phyloP scores from a whole-genome alignment of 2,888 invertebrate genomes.

The Darwinula stevensoni region DNA sequence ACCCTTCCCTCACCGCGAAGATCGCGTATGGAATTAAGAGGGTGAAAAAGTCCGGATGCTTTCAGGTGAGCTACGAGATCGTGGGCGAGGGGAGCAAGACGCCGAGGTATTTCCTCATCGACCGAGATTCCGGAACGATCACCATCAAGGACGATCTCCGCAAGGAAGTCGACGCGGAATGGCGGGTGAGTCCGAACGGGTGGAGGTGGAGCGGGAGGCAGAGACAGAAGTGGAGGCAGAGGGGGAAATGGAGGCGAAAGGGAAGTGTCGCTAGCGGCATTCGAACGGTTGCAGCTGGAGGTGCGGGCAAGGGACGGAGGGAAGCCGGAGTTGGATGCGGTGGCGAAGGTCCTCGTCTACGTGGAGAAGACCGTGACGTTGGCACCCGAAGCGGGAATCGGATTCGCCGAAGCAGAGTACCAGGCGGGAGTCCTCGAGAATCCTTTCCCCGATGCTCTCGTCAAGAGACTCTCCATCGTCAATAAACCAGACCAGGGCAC shows the following conservation, averaged over 20 bases:
- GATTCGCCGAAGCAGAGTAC: constrained; percentile 62
- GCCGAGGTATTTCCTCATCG: constrained; percentile 55
- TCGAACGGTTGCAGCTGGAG: too few species aligned
- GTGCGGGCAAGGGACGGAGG: constrained; percentile 60
- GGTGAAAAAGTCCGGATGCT: too few species aligned
- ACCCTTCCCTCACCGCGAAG: too few species aligned
- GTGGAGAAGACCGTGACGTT: constrained; percentile 37
- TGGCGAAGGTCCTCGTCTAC: constrained; percentile 43
- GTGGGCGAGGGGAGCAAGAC: constrained; percentile 54
- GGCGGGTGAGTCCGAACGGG: constrained; percentile 35
- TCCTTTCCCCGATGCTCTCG: constrained; percentile 28
- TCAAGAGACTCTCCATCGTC: constrained; percentile 38
- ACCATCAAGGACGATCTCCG: constrained; percentile 50
- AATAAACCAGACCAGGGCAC: constrained; percentile 33
- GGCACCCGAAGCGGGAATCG: constrained; percentile 38
- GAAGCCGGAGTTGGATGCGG: constrained; percentile 49
- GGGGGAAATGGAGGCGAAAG: too few species aligned
- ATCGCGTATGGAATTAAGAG: too few species aligned
- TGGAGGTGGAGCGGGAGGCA: too few species aligned
- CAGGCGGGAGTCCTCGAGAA: constrained; percentile 54
- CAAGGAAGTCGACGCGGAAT: constrained; percentile 59
- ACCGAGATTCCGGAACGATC: constrained; percentile 48
- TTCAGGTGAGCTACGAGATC: constrained; percentile 29
- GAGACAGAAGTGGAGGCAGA: too few species aligned
- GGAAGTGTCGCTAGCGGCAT: too few species aligned